These are phyloP conservation scores for Notarius lentiginosus DNA, from an alignment of 2,113 vertebrate species.

Conservation along the genomic window DNA sequence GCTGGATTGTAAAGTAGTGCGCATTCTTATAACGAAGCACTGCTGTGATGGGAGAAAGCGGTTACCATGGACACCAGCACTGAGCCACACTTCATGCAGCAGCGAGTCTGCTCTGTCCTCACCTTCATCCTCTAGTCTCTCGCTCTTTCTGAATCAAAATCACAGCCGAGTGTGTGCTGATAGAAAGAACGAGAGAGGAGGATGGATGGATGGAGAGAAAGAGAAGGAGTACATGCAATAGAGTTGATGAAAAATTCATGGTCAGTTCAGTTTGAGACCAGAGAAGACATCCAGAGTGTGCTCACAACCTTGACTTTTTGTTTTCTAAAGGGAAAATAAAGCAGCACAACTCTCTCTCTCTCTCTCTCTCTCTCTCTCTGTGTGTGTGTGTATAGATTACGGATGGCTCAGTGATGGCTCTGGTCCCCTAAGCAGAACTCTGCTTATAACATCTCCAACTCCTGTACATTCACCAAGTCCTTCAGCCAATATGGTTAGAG, in stretches of 20 bases:
- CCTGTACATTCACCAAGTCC: slow-evolving; percentile 96
- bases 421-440: slow-evolving; percentile 98
- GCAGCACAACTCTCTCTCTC: slow-evolving; percentile 19
- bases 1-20: slow-evolving; percentile 39
- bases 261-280: slow-evolving; percentile 30
- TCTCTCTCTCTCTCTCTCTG: not conserved
- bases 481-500: slow-evolving; percentile 97
- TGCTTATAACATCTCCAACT: slow-evolving; percentile 98
- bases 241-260: slow-evolving; percentile 49
- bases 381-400: slow-evolving; percentile 77
- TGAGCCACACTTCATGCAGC: slow-evolving; percentile 44
- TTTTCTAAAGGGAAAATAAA: slow-evolving; percentile 30
- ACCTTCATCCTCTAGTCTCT: slow-evolving; percentile 64
- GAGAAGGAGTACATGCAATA: slow-evolving; percentile 34
- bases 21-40: slow-evolving; percentile 44
- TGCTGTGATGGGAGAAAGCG: slow-evolving; percentile 35
- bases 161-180: slow-evolving; percentile 27
- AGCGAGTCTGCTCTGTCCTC: slow-evolving; percentile 52
- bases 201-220: not conserved
- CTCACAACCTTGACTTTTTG: slow-evolving; percentile 39
- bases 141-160: slow-evolving; percentile 42
- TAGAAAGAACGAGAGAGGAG: slow-evolving; percentile 27
- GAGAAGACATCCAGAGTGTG: slow-evolving; percentile 29
- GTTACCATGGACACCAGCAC: slow-evolving; percentile 47
- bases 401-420: slow-evolving; percentile 89